Conservation (phyloP, 2,888 invertebrate genomes). For the Drosophila falleni region DNA sequence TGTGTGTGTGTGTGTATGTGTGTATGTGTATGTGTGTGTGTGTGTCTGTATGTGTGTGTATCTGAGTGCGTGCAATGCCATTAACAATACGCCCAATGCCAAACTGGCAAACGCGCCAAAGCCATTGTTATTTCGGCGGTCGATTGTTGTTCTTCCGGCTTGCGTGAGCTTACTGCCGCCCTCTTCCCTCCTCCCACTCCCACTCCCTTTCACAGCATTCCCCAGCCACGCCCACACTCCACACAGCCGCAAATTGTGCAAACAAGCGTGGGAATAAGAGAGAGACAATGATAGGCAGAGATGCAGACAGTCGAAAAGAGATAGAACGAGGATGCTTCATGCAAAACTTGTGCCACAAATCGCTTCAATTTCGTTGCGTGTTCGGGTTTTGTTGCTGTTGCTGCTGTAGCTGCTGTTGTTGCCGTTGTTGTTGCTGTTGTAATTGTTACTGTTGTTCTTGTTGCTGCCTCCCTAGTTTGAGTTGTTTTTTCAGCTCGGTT, state of each 20-base stretch:
- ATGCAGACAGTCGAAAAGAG: slow-evolving; percentile 8
- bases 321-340: slow-evolving; percentile 48
- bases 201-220: neutral
- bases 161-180: slow-evolving; percentile 75
- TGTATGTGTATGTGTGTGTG: slow-evolving; percentile 6
- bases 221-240: slow-evolving; percentile 33
- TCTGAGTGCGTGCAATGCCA: slow-evolving; percentile 67
- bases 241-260: slow-evolving; percentile 71
- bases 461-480: slow-evolving; percentile 29
- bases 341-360: slow-evolving; percentile 79
- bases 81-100: slow-evolving; percentile 82
- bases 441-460: slow-evolving; percentile 22
- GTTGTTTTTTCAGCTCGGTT: slow-evolving; percentile 82
- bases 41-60: slow-evolving; percentile 11
- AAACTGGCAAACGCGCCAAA: slow-evolving; percentile 80
- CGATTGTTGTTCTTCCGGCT: slow-evolving; percentile 81
- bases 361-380: slow-evolving; percentile 83
- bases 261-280: slow-evolving; percentile 69
- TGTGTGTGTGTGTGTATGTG: slow-evolving; percentile 21
- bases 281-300: slow-evolving; percentile 17
- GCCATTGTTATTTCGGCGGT: slow-evolving; percentile 80
- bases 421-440: slow-evolving; percentile 12
- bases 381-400: slow-evolving; percentile 55
- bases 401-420: slow-evolving; percentile 11
- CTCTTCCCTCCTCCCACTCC: neutral